phyloP scores from a whole-genome alignment of 2,888 invertebrate genomes.

The Doris montereyensis region DNA sequence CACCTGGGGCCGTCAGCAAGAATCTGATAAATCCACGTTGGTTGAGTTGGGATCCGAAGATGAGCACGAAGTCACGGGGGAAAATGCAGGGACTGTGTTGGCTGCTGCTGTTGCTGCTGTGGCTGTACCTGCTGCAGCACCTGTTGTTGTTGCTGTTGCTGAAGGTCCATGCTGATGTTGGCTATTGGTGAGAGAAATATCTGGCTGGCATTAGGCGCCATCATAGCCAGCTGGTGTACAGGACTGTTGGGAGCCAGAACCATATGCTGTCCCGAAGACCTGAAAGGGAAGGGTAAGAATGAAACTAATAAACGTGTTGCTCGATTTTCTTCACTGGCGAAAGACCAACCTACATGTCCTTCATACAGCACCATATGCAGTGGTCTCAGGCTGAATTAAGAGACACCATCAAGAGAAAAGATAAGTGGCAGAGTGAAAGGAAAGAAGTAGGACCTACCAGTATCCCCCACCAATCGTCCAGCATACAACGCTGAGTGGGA shows the following conservation, averaged over 20 bases:
- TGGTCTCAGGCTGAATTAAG: no score
- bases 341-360: no score
- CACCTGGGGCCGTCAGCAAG: no score
- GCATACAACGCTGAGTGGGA: no score
- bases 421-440: no score
- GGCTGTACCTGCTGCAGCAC: not conserved
- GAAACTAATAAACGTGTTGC: no score
- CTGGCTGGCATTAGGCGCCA: slow-evolving; percentile 38
- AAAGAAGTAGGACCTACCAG: no score
- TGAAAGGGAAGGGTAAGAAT: no score
- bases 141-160: not conserved
- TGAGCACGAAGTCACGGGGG: not conserved
- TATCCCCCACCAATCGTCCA: no score
- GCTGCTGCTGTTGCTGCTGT: not conserved
- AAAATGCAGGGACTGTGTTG: not conserved
- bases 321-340: no score
- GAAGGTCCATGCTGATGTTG: slow-evolving; percentile 25
- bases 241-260: slow-evolving; percentile 22
- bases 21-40: not conserved
- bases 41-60: not conserved
- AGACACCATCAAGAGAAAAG: no score
- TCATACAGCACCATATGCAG: no score
- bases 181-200: slow-evolving; percentile 28
- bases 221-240: slow-evolving; percentile 31
- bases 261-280: slow-evolving; percentile 25